phyloP scores from a whole-genome alignment of 2,888 invertebrate genomes.

The Ceriagrion tenellum region DNA sequence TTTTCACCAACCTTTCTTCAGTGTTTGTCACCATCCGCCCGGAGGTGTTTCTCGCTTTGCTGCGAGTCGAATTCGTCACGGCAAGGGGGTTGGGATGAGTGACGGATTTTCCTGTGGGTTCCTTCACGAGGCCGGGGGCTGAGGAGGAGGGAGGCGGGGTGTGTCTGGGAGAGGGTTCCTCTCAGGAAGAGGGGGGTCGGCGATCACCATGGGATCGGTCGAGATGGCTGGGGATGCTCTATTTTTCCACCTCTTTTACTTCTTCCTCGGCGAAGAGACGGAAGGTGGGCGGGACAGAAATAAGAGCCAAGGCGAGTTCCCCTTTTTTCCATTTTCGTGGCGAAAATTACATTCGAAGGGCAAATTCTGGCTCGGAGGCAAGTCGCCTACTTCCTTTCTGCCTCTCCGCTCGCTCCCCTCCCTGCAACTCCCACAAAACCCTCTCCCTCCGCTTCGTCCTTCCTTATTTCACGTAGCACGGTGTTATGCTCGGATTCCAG shows the following conservation, averaged over 20 bases:
- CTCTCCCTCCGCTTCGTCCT: not conserved
- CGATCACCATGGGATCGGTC: not conserved
- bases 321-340: constrained; percentile 57
- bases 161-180: not conserved
- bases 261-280: not conserved
- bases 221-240: not conserved
- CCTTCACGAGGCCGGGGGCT: not conserved
- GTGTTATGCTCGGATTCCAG: too few relatives aligned
- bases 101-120: too few relatives aligned
- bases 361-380: constrained; percentile 41
- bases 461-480: not conserved
- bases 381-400: not conserved
- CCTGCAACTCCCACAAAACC: not conserved
- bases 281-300: not conserved
- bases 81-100: too few relatives aligned
- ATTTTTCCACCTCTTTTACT: not conserved
- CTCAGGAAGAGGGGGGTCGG: not conserved
- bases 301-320: not conserved
- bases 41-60: too few relatives aligned
- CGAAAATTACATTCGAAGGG: constrained; percentile 65
- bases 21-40: too few relatives aligned
- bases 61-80: too few relatives aligned
- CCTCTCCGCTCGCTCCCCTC: not conserved
- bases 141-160: not conserved
- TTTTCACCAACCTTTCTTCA: too few relatives aligned